Evolutionary conservation across 2,888 invertebrate genomes (phyloP).

Genomic region (Eristalis arbustorum): DNA sequence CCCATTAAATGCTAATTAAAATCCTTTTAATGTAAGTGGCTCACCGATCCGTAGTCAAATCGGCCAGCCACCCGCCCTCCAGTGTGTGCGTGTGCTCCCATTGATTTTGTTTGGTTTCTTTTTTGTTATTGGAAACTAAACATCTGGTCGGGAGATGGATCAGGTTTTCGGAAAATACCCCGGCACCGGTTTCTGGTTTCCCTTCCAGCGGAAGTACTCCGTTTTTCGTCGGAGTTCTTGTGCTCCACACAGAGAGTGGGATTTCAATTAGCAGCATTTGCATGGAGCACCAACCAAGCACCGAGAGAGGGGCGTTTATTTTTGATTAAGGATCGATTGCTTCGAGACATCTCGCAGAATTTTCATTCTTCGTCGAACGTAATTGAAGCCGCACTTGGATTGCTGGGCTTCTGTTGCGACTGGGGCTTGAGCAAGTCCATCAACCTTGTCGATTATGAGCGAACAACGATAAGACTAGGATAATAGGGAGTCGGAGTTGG

Average conservation of each 20-base stretch:
- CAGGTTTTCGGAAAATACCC: background rate
- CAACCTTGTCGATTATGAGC: background rate
- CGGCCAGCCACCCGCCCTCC: too few species aligned
- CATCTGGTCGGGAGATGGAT: background rate
- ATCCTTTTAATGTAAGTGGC: slow-evolving; percentile 56
- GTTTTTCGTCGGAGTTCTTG: background rate
- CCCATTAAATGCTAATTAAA: slow-evolving; percentile 61
- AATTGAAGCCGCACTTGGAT: background rate
- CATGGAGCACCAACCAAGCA: background rate
- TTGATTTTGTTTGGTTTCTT: background rate
- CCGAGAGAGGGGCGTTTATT: background rate
- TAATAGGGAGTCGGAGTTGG: background rate
- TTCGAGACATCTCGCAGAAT: background rate
- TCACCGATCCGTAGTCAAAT: slow-evolving; percentile 34
- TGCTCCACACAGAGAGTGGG: background rate
- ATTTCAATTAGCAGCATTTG: background rate
- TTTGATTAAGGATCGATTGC: background rate
- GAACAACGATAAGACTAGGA: background rate
- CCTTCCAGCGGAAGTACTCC: background rate
- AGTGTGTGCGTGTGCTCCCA: background rate
- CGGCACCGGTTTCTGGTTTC: background rate
- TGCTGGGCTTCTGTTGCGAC: background rate
- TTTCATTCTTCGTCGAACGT: background rate
- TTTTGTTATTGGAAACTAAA: background rate
- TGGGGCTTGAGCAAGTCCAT: background rate